phyloP scores from a whole-genome alignment of 2,888 invertebrate species.

The Drosophila koepferae region DNA sequence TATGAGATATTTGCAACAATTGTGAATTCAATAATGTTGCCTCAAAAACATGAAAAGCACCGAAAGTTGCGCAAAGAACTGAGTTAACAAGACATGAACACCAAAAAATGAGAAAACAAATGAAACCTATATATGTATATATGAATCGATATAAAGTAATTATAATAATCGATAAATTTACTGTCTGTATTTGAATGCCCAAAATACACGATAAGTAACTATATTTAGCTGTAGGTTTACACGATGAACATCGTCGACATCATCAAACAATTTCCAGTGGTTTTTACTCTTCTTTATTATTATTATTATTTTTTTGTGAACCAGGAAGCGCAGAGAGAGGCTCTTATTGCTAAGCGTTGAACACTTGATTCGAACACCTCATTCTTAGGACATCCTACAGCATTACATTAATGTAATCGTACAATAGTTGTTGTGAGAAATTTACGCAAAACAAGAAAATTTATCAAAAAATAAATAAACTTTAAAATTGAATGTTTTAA shows the following conservation, averaged over 20 bases:
- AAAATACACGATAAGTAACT: constrained; percentile 40
- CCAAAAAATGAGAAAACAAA: constrained; percentile 42
- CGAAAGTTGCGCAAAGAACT: constrained; percentile 82
- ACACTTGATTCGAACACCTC: constrained; percentile 12
- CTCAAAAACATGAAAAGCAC: constrained; percentile 65
- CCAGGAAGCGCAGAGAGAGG: constrained; percentile 35
- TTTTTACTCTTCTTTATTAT: not conserved
- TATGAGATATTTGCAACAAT: constrained; percentile 32
- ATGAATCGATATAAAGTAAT: constrained; percentile 31
- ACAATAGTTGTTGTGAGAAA: constrained; percentile 74
- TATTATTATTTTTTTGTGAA: not conserved
- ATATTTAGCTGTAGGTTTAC: constrained; percentile 55
- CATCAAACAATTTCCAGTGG: constrained; percentile 1
- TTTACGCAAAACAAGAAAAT: constrained; percentile 58
- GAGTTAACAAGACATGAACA: constrained; percentile 80
- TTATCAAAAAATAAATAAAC: constrained; percentile 45
- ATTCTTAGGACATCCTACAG: constrained; percentile 29
- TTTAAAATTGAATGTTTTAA: not conserved
- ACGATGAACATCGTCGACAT: constrained; percentile 34
- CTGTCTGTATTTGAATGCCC: constrained; percentile 46
- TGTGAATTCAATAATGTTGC: constrained; percentile 37
- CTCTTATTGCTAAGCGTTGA: constrained; percentile 28
- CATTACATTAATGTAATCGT: constrained; percentile 62
- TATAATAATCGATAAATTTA: constrained; percentile 9
- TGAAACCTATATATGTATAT: constrained; percentile 25